Percentiles rank a stretch among this genome's conserved stretches.
These are phyloP conservation scores for Stichodactyla helianthus DNA, from an alignment of 64 coral and sea anemone genomes.

Conservation along the genomic window DNA sequence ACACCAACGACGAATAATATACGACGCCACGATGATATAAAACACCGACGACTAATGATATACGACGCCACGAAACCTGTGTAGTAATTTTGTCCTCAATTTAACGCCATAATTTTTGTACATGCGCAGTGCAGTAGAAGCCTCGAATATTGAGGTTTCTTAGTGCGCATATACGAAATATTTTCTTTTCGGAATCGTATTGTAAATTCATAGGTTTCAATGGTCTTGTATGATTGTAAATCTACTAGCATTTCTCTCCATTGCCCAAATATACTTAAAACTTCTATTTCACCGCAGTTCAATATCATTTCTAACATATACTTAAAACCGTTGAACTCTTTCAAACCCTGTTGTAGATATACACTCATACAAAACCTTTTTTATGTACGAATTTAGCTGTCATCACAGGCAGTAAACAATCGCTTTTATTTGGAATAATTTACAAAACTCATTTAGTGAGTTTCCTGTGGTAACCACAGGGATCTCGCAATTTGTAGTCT, in stretches of 20 bases:
- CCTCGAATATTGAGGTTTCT: not conserved
- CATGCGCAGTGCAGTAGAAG: not conserved
- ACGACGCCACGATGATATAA: no score
- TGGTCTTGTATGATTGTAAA: slow-evolving; percentile 16
- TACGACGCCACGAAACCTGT: no score
- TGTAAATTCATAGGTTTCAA: not conserved
- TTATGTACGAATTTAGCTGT: not conserved
- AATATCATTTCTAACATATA: no score
- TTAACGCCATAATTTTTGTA: no score
- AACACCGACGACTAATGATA: no score
- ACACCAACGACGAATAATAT: no score
- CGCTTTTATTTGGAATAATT: no score
- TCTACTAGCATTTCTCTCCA: not conserved
- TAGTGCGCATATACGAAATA: not conserved
- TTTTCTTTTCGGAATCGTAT: not conserved
- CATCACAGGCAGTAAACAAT: not conserved
- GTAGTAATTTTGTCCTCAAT: no score
- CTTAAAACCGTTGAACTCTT: not conserved
- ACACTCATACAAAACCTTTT: not conserved
- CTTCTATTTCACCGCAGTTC: no score
- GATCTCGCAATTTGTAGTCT: not conserved
- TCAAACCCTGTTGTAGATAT: slow-evolving; percentile 1
- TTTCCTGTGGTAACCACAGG: not conserved
- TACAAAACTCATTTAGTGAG: not conserved
- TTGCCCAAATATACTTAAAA: not conserved